These are phyloP conservation scores for Pluvianellus socialis DNA, from an alignment of 2,113 vertebrate genomes.

Conservation along the genomic window DNA sequence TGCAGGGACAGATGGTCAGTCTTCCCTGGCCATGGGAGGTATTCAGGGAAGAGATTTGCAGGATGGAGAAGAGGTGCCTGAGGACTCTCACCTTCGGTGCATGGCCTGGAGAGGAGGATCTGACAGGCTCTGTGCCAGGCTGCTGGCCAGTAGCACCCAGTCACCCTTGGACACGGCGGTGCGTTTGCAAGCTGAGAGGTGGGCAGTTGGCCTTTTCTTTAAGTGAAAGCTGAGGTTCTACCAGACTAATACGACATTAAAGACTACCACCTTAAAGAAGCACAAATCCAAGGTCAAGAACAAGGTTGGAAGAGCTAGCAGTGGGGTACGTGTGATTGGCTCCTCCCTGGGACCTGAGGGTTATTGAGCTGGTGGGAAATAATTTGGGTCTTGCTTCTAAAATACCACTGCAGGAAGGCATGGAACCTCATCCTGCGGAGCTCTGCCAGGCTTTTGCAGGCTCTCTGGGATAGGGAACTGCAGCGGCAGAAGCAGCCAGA, in stretches of 20 bases:
- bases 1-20: neutral
- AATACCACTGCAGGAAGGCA: neutral
- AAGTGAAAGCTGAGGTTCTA: neutral
- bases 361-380: neutral
- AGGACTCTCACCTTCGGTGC: neutral
- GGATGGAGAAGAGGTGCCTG: neutral
- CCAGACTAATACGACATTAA: neutral
- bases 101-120: neutral
- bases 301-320: neutral
- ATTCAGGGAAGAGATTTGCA: neutral
- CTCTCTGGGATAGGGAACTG: neutral
- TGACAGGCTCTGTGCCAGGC: neutral
- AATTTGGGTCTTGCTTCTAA: neutral
- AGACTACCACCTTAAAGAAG: neutral
- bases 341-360: neutral
- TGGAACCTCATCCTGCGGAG: neutral
- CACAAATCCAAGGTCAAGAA: neutral
- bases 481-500: neutral
- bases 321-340: accelerated
- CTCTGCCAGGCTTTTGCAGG: neutral
- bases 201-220: neutral
- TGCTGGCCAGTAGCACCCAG: neutral
- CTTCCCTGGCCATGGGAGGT: neutral
- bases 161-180: neutral
- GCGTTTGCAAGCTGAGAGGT: neutral